These are phyloP conservation scores for Marmota flaviventris DNA, from an alignment of 2,113 vertebrate genomes.

Conservation along the genomic window DNA sequence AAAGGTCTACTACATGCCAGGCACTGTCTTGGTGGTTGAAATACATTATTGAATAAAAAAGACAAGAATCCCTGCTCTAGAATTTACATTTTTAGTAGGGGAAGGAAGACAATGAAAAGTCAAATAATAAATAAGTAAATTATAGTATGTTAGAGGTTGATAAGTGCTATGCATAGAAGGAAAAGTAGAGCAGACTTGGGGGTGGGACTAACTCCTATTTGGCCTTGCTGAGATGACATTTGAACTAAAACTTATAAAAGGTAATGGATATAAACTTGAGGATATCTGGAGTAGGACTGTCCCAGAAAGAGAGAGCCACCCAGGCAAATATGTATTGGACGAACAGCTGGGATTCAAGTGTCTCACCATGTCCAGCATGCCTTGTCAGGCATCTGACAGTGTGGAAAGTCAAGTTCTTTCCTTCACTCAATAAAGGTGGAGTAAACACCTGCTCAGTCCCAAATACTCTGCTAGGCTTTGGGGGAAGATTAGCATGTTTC, in stretches of 20 bases:
- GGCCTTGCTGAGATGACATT: background rate
- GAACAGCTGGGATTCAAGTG: background rate
- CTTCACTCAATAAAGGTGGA: background rate
- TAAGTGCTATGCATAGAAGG: background rate
- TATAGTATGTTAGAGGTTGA: constrained; percentile 13
- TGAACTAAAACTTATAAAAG: background rate
- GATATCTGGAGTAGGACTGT: background rate
- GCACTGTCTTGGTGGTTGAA: background rate
- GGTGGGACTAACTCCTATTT: background rate
- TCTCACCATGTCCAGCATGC: background rate
- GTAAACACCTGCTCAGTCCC: background rate
- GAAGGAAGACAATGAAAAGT: background rate
- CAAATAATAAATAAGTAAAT: background rate
- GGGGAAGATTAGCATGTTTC: background rate
- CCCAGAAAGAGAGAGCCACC: background rate
- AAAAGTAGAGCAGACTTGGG: background rate
- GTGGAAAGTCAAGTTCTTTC: background rate
- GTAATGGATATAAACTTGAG: background rate
- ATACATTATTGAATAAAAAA: background rate
- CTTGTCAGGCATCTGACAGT: background rate
- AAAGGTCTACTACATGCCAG: background rate
- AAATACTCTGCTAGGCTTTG: background rate
- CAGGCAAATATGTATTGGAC: background rate
- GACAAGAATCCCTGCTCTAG: background rate
- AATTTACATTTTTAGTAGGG: background rate